These are phyloP conservation scores for Prolemur simus DNA, from an alignment of 2,113 vertebrate genomes.

Conservation along the genomic window DNA sequence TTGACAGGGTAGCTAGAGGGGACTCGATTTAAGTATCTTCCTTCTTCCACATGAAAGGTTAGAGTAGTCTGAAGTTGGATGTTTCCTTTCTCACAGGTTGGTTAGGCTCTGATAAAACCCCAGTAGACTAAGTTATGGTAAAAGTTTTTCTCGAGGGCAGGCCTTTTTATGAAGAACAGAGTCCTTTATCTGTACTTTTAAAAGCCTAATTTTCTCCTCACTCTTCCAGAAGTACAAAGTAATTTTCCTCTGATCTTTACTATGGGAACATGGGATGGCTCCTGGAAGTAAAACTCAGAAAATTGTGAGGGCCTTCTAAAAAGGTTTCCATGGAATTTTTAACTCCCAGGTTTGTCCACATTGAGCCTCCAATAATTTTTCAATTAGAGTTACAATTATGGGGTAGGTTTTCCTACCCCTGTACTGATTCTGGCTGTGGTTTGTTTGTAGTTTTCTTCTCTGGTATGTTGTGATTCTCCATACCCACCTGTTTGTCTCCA, in stretches of 20 bases:
- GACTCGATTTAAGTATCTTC: neutral
- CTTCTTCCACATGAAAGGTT: neutral
- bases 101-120: neutral
- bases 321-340: neutral
- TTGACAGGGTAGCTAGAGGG: neutral
- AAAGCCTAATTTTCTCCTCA: neutral
- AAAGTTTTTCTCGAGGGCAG: neutral
- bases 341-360: neutral
- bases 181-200: neutral
- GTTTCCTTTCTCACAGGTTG: neutral
- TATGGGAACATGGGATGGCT: neutral
- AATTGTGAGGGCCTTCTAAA: neutral
- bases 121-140: neutral
- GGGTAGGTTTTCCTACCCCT: neutral
- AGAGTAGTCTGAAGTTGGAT: neutral
- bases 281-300: neutral
- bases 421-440: neutral
- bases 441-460: neutral
- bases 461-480: neutral
- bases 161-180: neutral
- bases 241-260: neutral
- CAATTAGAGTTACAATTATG: neutral
- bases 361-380: neutral
- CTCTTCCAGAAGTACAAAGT: neutral
- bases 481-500: neutral